These are phyloP conservation scores for Leptopilina drosophilae DNA, from an alignment of 2,888 invertebrate genomes.

Conservation along the genomic window DNA sequence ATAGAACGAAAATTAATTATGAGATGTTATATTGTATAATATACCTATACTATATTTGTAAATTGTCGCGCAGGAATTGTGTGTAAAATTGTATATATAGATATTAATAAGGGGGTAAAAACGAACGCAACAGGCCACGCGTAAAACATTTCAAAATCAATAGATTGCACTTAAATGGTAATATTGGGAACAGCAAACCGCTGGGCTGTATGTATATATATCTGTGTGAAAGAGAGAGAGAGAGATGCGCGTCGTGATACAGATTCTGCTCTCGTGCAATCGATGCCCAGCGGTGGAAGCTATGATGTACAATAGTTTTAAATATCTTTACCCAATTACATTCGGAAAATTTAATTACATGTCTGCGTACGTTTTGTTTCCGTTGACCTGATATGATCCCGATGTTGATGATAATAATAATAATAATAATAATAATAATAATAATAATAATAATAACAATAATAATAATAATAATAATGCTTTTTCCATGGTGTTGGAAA, in stretches of 20 bases:
- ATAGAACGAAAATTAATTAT: conserved; percentile 22
- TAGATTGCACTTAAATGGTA: conserved; percentile 39
- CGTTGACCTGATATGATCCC: conserved; percentile 18
- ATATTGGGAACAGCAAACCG: conserved; percentile 32
- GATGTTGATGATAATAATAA: no score
- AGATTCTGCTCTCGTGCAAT: conserved; percentile 25
- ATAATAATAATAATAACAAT: no score
- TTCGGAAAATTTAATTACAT: background rate
- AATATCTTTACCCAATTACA: conserved; percentile 32
- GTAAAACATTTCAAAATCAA: conserved; percentile 32
- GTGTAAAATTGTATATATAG: background rate
- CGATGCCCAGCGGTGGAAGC: conserved; percentile 36
- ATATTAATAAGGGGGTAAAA: background rate
- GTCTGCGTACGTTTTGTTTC: background rate
- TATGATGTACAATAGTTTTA: conserved; percentile 28
- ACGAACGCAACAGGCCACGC: conserved; percentile 22
- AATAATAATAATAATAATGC: no score
- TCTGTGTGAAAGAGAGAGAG: background rate
- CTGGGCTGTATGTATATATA: conserved; percentile 12
- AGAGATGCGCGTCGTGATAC: conserved; percentile 36
- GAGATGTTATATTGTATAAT: background rate
- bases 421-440: no score
- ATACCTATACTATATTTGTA: no score
- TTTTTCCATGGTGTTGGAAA: no score
- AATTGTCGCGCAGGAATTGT: no score